Conservation (phyloP, 2,113 vertebrate species). For the Etheostoma spectabile region DNA sequence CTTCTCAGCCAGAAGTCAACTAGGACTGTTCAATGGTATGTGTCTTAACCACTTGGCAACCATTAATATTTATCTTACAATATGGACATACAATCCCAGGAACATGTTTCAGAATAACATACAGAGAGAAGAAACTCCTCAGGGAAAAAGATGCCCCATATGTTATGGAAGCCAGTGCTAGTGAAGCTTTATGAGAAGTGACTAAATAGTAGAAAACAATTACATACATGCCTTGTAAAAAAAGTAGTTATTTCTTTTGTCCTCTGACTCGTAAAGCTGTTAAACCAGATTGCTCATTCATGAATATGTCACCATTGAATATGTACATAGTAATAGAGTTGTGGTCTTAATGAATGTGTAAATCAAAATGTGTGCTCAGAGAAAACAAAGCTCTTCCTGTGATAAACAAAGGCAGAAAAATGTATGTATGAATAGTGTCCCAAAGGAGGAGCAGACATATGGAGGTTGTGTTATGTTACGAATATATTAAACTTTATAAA, state of each 20-base stretch:
- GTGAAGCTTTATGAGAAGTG: neutral
- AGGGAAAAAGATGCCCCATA: neutral
- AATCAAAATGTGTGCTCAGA: slow-evolving; percentile 7
- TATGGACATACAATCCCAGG: neutral
- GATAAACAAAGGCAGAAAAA: slow-evolving; percentile 10
- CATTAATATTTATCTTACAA: neutral
- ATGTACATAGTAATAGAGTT: slow-evolving; percentile 2
- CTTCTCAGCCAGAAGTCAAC: neutral
- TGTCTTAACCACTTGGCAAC: no score
- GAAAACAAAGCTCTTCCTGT: neutral
- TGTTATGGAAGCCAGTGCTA: neutral
- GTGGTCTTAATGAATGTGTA: slow-evolving; percentile 14
- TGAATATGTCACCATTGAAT: slow-evolving; percentile 11
- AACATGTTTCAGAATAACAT: slow-evolving; percentile 11
- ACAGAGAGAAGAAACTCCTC: neutral
- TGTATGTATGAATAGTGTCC: neutral
- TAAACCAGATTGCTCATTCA: slow-evolving; percentile 7
- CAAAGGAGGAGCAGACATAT: slow-evolving; percentile 2
- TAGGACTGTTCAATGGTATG: neutral
- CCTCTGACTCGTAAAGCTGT: slow-evolving; percentile 14
- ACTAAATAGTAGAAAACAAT: neutral
- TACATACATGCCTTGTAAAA: neutral
- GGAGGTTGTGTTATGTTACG: neutral
- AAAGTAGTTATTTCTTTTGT: neutral
- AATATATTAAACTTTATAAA: slow-evolving; percentile 15